Percentiles rank a stretch among this genome's conserved stretches.
These are phyloP conservation scores for Anastrepha obliqua DNA, from an alignment of 1,140 invertebrate genomes.

Conservation along the genomic window DNA sequence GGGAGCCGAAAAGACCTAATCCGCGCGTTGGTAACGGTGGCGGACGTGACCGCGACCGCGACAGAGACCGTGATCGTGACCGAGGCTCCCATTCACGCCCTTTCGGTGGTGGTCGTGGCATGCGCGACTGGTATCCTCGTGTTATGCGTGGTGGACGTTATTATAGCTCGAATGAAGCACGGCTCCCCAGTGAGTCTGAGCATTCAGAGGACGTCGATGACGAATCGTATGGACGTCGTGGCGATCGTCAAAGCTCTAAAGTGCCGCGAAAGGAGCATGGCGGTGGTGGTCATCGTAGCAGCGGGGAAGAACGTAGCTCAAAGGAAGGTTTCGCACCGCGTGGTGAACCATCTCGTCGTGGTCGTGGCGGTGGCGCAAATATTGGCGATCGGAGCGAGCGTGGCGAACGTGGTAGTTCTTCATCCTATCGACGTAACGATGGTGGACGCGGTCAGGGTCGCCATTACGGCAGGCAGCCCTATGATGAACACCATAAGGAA, in stretches of 20 bases:
- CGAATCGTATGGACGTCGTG: conserved; percentile 61
- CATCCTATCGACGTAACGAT: conserved; percentile 67
- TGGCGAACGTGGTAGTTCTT: conserved; percentile 66
- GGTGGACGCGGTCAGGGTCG: conserved; percentile 54
- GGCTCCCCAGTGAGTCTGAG: conserved; percentile 62
- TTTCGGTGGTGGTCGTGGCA: conserved; percentile 59
- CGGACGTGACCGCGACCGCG: conserved; percentile 58
- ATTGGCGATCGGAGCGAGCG: conserved; percentile 63
- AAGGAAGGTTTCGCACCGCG: conserved; percentile 81
- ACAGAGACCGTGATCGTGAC: conserved; percentile 64
- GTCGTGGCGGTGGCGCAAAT: conserved; percentile 79
- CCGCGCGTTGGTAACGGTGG: conserved; percentile 72
- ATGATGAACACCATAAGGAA: conserved; percentile 74
- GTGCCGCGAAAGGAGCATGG: conserved; percentile 60
- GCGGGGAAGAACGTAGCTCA: conserved; percentile 59
- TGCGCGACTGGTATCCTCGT: conserved; percentile 64
- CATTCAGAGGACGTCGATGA: conserved; percentile 71
- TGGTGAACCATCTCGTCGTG: conserved; percentile 87
- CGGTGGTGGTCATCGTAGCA: conserved; percentile 55
- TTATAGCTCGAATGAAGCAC: conserved; percentile 61
- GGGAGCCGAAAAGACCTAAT: conserved; percentile 67
- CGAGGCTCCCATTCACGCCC: conserved; percentile 69
- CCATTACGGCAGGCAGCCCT: conserved; percentile 77
- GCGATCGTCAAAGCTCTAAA: conserved; percentile 64
- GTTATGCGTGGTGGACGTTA: conserved; percentile 60